A percentile compares a stretch with the other conserved stretches of the same genome.
phyloP scores from a whole-genome alignment of 1,140 invertebrate species.

The Eumeta japonica region DNA sequence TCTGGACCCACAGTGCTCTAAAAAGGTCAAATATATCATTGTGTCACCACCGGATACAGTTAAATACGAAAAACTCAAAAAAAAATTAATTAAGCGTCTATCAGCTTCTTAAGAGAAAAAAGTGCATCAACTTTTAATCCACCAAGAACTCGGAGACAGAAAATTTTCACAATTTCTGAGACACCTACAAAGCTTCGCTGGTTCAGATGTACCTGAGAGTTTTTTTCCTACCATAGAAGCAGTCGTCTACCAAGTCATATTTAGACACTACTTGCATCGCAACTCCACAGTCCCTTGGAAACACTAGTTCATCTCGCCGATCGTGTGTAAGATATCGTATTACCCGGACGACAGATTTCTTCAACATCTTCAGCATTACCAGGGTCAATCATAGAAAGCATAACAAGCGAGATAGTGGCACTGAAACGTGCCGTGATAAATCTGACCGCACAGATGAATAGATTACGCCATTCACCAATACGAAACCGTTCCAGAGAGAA shows the following conservation, averaged over 20 bases:
- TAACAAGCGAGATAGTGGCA: not conserved
- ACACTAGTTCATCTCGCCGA: constrained; percentile 4
- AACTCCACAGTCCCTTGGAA: not conserved
- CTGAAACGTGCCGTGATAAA: not conserved
- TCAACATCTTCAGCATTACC: not conserved
- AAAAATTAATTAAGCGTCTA: constrained; percentile 8
- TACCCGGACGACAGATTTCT: not conserved
- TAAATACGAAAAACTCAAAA: constrained; percentile 8
- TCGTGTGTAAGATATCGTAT: not conserved
- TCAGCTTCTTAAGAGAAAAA: constrained; percentile 7
- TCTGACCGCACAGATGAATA: not conserved
- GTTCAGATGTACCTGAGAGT: constrained; percentile 2
- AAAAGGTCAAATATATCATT: no score
- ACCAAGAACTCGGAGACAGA: constrained; percentile 8
- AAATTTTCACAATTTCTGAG: constrained; percentile 9
- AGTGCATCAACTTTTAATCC: constrained; percentile 4
- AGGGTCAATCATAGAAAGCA: not conserved
- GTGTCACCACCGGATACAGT: constrained; percentile 3
- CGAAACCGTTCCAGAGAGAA: no score
- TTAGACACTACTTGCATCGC: not conserved
- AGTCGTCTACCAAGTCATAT: constrained; percentile 4
- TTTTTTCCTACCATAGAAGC: constrained; percentile 4
- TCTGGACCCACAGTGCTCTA: not conserved
- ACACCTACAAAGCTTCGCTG: constrained; percentile 9
- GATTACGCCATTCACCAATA: no score